A percentile compares a stretch with the other conserved stretches of the same genome.
phyloP scores from a whole-genome alignment of 2,888 invertebrate species.

The Drosophila setosimentum region DNA sequence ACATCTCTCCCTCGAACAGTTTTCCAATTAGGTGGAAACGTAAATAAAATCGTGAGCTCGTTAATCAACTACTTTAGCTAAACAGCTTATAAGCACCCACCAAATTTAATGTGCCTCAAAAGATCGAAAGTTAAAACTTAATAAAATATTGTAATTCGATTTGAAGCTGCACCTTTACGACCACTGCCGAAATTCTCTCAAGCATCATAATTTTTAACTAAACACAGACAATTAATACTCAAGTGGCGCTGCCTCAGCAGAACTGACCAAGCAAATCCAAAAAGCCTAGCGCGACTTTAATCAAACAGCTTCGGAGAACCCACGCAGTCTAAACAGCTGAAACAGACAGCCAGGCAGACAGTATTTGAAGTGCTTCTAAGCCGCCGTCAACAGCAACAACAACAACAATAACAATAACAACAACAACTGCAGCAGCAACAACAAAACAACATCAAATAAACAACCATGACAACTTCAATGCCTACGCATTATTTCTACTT shows the following conservation, averaged over 20 bases:
- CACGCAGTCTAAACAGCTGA: slow-evolving; percentile 45
- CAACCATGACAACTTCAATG: slow-evolving; percentile 51
- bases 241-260: slow-evolving; percentile 39
- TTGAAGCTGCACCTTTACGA: slow-evolving; percentile 24
- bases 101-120: slow-evolving; percentile 16
- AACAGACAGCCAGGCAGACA: slow-evolving; percentile 63
- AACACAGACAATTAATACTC: slow-evolving; percentile 69
- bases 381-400: slow-evolving; percentile 29
- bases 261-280: slow-evolving; percentile 25
- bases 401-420: slow-evolving; percentile 20
- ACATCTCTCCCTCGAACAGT: not conserved
- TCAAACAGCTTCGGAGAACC: slow-evolving; percentile 66
- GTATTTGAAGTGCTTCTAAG: slow-evolving; percentile 70
- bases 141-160: not conserved
- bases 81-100: slow-evolving; percentile 47
- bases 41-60: not conserved
- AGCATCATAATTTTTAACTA: slow-evolving; percentile 57
- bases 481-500: slow-evolving; percentile 61
- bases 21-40: not conserved
- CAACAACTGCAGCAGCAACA: slow-evolving; percentile 35
- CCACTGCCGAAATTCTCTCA: slow-evolving; percentile 24
- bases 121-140: slow-evolving; percentile 16
- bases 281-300: slow-evolving; percentile 44
- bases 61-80: slow-evolving; percentile 6
- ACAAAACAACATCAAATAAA: slow-evolving; percentile 16